Percentiles rank a stretch among this genome's conserved stretches.
These are phyloP conservation scores for Leptonema lineaticorne DNA, from an alignment of 1,140 invertebrate genomes.

Conservation along the genomic window DNA sequence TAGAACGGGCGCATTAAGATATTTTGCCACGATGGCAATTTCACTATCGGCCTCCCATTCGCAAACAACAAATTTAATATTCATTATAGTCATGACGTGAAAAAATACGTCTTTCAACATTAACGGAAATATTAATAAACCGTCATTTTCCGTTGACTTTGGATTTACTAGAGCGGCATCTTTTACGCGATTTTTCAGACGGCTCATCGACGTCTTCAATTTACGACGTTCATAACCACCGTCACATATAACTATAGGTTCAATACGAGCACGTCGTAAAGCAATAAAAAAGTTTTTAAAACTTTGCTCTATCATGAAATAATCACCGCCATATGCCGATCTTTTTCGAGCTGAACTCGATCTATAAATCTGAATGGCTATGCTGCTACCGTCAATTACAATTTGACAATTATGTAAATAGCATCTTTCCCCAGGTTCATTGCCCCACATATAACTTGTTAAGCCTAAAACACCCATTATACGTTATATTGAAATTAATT, in stretches of 20 bases:
- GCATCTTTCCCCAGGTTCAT: conserved; percentile 63
- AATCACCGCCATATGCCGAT: conserved; percentile 83
- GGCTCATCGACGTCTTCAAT: conserved; percentile 65
- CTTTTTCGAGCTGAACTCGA: conserved; percentile 60
- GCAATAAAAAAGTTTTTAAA: conserved; percentile 71
- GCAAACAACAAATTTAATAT: conserved; percentile 67
- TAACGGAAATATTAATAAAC: conserved; percentile 64
- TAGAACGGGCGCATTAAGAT: conserved; percentile 78
- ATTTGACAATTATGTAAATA: conserved; percentile 69
- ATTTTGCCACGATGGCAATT: conserved; percentile 73
- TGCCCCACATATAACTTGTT: too few species aligned
- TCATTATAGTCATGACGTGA: conserved; percentile 63
- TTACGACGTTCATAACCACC: conserved; percentile 78
- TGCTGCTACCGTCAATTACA: conserved; percentile 81
- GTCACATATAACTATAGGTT: conserved; percentile 79
- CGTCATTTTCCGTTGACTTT: conserved; percentile 36
- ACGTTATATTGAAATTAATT: too few species aligned
- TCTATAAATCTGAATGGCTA: conserved; percentile 71
- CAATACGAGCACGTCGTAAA: conserved; percentile 71
- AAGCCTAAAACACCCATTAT: too few species aligned
- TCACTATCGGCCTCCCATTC: conserved; percentile 87
- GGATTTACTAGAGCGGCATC: conserved; percentile 55
- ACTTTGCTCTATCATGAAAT: conserved; percentile 69
- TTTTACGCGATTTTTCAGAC: conserved; percentile 65
- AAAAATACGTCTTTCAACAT: conserved; percentile 72